Evolutionary conservation across 2,888 invertebrate genomes (phyloP), one percentile per base, ranked within the genome.

Genomic region (Tipula vernalis): DNA sequence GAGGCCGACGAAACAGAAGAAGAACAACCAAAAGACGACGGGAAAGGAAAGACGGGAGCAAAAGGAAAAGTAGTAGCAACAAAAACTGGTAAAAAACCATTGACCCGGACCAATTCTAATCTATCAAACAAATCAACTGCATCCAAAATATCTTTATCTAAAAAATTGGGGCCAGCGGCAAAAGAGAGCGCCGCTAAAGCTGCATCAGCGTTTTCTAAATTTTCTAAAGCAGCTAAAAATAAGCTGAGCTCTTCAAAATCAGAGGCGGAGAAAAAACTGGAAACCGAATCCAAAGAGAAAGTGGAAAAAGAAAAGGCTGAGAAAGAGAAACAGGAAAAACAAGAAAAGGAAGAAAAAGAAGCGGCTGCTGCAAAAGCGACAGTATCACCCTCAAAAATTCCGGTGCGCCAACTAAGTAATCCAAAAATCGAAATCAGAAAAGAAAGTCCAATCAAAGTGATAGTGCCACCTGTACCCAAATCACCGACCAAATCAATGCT

Each of bases 321-420:
- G n/a, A 84, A 84, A 84, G 84, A 84, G 41, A 41, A n/a, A 39
- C 39, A 36, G 6, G 39, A 84, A 36, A 84, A 84, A 13, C n/a
- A n/a, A 2, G 84, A 84, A 84, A 41, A 84, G 5, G 84, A 39
- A 15, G 39, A 39, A 39, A 39, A 39, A 39, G 39, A 39, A 3
- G 6, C 6, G 39, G 18, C 85, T 3, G 41, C 85, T 0, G 83
- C 83, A 5, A 41, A 84, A 3, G 39, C 3, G 5, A 18, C 83
- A 57, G 8, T 89, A 90, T 90, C 91, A 0, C 85, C 89, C n/a
- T 90, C 91, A 0, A 90, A 90, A 87, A 91, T 91, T 87, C 91
- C 91, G 0, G 86, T 91, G 0, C 89, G 90, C 2, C 39, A 42
- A 42, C 41, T 5, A 42, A 85, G 85, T 44, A 84, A 84, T 84